These are phyloP conservation scores for Oenanthe oenanthe DNA, from an alignment of 2,113 vertebrate species.

Conservation along the genomic window DNA sequence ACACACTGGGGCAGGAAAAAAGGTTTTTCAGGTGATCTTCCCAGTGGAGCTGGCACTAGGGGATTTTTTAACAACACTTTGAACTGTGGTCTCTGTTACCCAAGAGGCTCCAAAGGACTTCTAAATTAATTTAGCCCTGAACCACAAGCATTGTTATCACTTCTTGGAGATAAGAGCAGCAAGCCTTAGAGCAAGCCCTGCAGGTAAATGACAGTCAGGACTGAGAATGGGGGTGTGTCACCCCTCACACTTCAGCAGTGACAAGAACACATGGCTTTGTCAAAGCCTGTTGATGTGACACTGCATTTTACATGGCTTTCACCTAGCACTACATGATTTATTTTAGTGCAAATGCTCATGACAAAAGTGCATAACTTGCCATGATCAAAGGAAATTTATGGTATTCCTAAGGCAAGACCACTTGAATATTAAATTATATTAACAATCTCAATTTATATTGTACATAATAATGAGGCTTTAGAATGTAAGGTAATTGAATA, in stretches of 20 bases:
- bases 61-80: background rate
- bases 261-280: background rate
- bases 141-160: background rate
- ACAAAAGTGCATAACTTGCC: background rate
- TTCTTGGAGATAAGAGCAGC: background rate
- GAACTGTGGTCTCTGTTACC: background rate
- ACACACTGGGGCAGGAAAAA: background rate
- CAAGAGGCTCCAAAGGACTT: background rate
- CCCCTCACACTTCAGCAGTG: background rate
- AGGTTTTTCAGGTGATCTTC: background rate
- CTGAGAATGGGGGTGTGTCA: background rate
- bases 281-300: background rate
- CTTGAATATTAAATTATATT: background rate
- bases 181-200: background rate
- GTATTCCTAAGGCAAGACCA: background rate
- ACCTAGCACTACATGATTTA: background rate
- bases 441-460: background rate
- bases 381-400: background rate
- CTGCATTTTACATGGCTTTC: background rate
- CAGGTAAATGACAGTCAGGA: background rate
- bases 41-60: background rate
- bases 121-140: constrained; percentile 6
- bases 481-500: background rate
- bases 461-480: background rate
- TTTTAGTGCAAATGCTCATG: background rate